A percentile compares a stretch with the other conserved stretches of the same genome.
phyloP scores from a whole-genome alignment of 2,797 vertebrate species.

The Crocodylus rhombifer region DNA sequence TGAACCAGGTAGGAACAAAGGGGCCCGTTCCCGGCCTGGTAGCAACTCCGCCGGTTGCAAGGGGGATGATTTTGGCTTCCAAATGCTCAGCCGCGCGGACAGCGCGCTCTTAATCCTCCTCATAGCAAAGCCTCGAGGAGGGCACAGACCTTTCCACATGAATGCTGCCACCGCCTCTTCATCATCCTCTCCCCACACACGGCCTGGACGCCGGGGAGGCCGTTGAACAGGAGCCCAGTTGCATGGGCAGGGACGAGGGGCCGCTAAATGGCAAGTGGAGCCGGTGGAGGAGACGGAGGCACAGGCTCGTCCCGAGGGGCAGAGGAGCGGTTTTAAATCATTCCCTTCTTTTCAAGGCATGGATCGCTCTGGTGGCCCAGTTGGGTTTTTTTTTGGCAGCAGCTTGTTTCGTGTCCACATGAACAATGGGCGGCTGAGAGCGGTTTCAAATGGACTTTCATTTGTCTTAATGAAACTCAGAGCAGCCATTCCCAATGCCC shows the following conservation, averaged over 20 bases:
- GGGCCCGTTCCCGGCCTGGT: neutral
- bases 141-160: neutral
- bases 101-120: neutral
- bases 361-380: neutral
- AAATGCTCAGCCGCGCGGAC: neutral
- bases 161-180: fast-evolving
- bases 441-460: conserved; percentile 25
- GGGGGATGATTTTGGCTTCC: neutral
- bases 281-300: too few relatives aligned
- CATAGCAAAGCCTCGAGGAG: neutral
- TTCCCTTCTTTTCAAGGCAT: neutral
- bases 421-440: conserved; percentile 14
- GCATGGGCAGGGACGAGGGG: neutral
- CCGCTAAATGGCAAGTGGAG: neutral
- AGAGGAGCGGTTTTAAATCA: neutral
- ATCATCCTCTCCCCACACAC: neutral
- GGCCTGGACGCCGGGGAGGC: neutral
- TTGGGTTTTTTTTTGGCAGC: neutral
- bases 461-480: conserved; percentile 41
- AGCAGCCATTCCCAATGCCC: neutral
- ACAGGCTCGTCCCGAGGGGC: neutral
- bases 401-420: neutral
- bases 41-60: neutral
- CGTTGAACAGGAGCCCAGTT: neutral
- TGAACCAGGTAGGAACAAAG: neutral